A percentile compares a stretch with the other conserved stretches of the same genome.
phyloP scores from a whole-genome alignment of 2,888 invertebrate genomes.

The Diaphora mendica region DNA sequence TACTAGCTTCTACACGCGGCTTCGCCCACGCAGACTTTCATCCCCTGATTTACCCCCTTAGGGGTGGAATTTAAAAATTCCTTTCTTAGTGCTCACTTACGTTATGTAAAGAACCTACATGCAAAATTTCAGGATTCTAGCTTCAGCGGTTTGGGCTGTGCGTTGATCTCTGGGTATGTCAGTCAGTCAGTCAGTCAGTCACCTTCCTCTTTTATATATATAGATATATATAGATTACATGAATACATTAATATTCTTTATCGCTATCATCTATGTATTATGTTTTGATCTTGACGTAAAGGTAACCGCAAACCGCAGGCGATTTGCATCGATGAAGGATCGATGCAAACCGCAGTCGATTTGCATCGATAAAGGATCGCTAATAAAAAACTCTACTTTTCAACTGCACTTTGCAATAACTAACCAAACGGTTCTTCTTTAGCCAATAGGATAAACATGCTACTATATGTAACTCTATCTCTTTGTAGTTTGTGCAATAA shows the following conservation, averaged over 20 bases:
- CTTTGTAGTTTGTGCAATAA: slow-evolving; percentile 40
- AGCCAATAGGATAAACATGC: not conserved
- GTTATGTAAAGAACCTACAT: too few species aligned
- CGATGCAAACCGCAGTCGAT: not conserved
- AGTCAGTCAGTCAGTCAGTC: too few species aligned
- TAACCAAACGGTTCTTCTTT: not conserved
- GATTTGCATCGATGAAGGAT: not conserved
- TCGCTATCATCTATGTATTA: not conserved
- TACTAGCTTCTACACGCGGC: too few species aligned
- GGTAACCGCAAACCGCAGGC: not conserved
- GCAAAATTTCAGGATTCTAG: too few species aligned
- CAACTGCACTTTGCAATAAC: not conserved
- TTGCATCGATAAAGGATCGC: not conserved
- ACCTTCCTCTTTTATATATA: too few species aligned
- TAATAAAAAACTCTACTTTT: not conserved
- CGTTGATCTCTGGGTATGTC: too few species aligned
- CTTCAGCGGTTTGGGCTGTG: too few species aligned
- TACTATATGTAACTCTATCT: slow-evolving; percentile 3
- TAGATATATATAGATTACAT: too few species aligned
- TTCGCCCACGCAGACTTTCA: too few species aligned
- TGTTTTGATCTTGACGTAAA: not conserved
- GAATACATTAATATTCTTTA: not conserved
- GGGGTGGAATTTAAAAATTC: too few species aligned
- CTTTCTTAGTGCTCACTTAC: too few species aligned
- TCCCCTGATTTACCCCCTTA: too few species aligned